Conservation (phyloP, 2,113 vertebrate species). For the Siphamia tubifer region DNA sequence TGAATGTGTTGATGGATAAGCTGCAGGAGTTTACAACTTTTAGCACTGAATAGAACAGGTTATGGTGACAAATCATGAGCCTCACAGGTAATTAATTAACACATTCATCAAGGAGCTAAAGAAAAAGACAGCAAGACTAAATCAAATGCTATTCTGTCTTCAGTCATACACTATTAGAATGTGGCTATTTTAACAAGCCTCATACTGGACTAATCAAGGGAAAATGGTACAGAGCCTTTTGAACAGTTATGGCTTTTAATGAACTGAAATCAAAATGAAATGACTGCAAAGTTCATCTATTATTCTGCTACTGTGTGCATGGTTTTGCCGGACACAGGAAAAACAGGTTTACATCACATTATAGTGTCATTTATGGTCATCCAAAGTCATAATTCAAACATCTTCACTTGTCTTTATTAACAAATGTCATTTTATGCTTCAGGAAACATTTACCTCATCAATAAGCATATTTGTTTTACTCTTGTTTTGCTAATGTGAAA, state of each 20-base stretch:
- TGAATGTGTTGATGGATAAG: constrained; percentile 12
- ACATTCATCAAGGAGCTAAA: constrained; percentile 48
- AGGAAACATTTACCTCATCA: too few species aligned
- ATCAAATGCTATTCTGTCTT: constrained; percentile 38
- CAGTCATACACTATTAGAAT: constrained; percentile 45
- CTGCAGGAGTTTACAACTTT: constrained; percentile 19
- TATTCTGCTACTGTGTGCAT: neutral
- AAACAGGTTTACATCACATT: too few species aligned
- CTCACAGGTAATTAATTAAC: constrained; percentile 48
- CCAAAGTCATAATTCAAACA: too few species aligned
- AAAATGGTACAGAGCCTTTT: constrained; percentile 18
- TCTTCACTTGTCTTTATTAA: too few species aligned
- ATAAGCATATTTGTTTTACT: too few species aligned
- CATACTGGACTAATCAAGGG: constrained; percentile 48
- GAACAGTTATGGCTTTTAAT: constrained; percentile 32
- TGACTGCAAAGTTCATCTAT: neutral
- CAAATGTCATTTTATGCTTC: too few species aligned
- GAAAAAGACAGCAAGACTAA: constrained; percentile 33
- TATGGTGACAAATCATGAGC: constrained; percentile 11
- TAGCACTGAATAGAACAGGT: constrained; percentile 4
- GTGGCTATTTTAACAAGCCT: constrained; percentile 58
- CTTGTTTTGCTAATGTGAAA: too few species aligned
- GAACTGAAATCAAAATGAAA: constrained; percentile 31
- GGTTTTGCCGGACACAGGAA: too few species aligned
- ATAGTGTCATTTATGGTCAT: too few species aligned